A percentile compares a stretch with the other conserved stretches of the same genome.
Evolutionary conservation across 2,113 vertebrate species (phyloP).

Genomic region (Leptobrachium leishanense): DNA sequence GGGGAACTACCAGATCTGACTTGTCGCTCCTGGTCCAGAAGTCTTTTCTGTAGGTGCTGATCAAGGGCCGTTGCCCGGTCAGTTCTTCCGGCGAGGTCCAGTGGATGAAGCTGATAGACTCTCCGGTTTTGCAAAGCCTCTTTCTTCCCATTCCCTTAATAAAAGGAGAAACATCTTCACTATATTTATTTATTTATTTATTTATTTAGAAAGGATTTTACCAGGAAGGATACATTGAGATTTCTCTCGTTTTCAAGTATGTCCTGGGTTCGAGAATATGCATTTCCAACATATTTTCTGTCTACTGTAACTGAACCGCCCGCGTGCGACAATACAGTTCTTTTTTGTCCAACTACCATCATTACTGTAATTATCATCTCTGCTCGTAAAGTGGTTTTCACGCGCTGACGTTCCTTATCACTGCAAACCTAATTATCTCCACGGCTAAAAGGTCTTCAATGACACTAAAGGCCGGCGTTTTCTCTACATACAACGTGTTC

Average conservation of each 20-base stretch:
- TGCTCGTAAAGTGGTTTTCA: constrained; percentile 10
- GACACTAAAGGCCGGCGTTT: no score
- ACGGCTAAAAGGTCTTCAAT: not conserved
- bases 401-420: not conserved
- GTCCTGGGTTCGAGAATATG: no score
- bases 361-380: constrained; percentile 24
- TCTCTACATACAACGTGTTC: no score
- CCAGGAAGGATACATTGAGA: no score
- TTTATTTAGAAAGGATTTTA: no score
- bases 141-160: constrained; percentile 59
- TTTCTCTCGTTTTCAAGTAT: no score
- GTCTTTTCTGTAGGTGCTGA: constrained; percentile 57
- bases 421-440: constrained; percentile 10
- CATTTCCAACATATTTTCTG: constrained; percentile 2
- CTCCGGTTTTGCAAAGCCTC: constrained; percentile 48
- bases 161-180: not conserved
- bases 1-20: constrained; percentile 33
- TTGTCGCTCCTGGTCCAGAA: constrained; percentile 41
- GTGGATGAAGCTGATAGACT: constrained; percentile 53
- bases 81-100: constrained; percentile 59
- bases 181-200: no score
- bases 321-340: not conserved
- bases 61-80: constrained; percentile 50
- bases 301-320: constrained; percentile 30
- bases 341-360: constrained; percentile 14